Percentiles rank a stretch among this genome's conserved stretches.
Conservation (phyloP, 1,140 invertebrate species). For the Planococcus citri region DNA sequence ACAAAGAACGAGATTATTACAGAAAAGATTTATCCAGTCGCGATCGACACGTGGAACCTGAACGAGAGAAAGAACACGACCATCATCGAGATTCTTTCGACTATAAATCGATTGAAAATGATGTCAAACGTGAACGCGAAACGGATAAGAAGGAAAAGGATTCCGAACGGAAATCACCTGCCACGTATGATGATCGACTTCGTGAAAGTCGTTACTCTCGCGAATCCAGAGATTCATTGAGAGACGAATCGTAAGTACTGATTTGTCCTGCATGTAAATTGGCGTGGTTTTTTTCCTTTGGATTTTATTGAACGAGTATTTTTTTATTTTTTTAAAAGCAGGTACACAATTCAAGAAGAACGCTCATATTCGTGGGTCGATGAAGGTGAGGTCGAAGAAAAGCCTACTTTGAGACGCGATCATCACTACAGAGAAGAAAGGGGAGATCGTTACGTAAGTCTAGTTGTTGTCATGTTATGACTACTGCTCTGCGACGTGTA, state of each 20-base stretch:
- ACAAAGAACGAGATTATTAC: not conserved
- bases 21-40: slow-evolving; percentile 30
- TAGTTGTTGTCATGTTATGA: not conserved
- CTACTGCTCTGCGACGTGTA: not conserved
- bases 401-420: not conserved
- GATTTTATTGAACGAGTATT: not conserved
- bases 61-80: slow-evolving; percentile 36
- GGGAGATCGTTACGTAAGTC: not conserved
- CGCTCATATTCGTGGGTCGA: not conserved
- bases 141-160: slow-evolving; percentile 23
- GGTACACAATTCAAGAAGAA: not conserved
- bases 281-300: not conserved
- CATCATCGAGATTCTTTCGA: slow-evolving; percentile 26
- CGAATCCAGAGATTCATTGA: slow-evolving; percentile 39
- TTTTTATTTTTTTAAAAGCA: too few species aligned
- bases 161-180: not conserved
- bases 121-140: slow-evolving; percentile 27
- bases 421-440: not conserved
- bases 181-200: slow-evolving; percentile 27
- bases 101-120: slow-evolving; percentile 22
- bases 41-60: slow-evolving; percentile 35
- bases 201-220: slow-evolving; percentile 43
- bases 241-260: slow-evolving; percentile 28
- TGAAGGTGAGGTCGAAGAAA: not conserved
- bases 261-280: too few species aligned